Evolutionary conservation across 2,888 invertebrate genomes (phyloP).

Genomic region (Notodromas monacha): DNA sequence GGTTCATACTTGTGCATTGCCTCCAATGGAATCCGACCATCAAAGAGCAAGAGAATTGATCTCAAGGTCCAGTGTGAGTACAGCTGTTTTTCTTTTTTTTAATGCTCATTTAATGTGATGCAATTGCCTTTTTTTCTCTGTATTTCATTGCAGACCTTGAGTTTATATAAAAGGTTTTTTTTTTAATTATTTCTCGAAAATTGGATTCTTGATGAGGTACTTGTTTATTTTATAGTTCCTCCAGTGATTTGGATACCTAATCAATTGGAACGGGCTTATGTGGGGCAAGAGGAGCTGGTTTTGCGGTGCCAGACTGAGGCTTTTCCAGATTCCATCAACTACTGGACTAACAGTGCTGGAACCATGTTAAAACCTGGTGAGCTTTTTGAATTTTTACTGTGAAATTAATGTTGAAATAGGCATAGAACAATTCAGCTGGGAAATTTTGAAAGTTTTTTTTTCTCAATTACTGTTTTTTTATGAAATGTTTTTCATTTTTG

Average conservation of each 20-base stretch:
- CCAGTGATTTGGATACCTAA: slow-evolving; percentile 77
- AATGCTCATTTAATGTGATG: too few species aligned
- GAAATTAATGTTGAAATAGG: too few species aligned
- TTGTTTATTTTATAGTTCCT: slow-evolving; percentile 29
- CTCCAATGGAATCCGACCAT: slow-evolving; percentile 64
- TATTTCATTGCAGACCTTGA: too few species aligned
- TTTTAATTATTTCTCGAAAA: too few species aligned
- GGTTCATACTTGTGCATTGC: slow-evolving; percentile 72
- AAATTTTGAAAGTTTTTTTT: too few species aligned
- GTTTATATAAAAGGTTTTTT: too few species aligned
- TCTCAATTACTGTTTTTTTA: background rate
- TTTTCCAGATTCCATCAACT: slow-evolving; percentile 1
- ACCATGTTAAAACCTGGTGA: background rate
- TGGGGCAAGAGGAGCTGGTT: slow-evolving; percentile 32
- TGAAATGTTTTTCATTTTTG: background rate
- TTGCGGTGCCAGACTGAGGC: slow-evolving; percentile 2
- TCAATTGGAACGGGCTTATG: slow-evolving; percentile 58
- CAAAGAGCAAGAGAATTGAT: slow-evolving; percentile 49
- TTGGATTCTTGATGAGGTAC: too few species aligned
- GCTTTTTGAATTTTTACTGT: too few species aligned
- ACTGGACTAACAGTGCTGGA: background rate
- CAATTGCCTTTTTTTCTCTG: too few species aligned
- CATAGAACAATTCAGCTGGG: too few species aligned
- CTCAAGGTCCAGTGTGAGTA: slow-evolving; percentile 54
- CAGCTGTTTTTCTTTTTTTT: too few species aligned